Base-by-base conservation (phyloP, 1,140 invertebrate genomes). In the Dendrolimus punctatus region DNA sequence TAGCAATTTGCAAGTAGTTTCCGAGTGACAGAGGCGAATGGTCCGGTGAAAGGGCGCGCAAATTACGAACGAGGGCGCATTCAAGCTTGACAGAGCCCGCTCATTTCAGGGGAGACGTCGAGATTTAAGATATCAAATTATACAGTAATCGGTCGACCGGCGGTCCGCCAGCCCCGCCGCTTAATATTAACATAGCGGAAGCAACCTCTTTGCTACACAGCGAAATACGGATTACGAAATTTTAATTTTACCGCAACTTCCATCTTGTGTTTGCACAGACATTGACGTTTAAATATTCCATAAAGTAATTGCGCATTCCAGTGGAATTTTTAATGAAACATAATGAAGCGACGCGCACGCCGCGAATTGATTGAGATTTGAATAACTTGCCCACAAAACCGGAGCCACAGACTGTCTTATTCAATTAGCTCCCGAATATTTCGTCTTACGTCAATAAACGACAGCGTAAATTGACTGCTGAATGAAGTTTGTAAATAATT, bases 101-200 rank as follows among this genome's bases (percentile, higher is more conserved):
- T 68, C 61, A 59, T 60, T 68, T 55, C 64, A 69, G 62, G 57
- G 58, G 64, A 70, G 64, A 66, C 55, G 68, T 47, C 65, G 65
- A 77, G 73, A 76, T 81, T 83, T 77, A 78, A 82, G 74, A 79
- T 78, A 80, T 85, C 71, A 79, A 72, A 80, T 80, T 85, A 81
- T 77, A 66, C 70, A 65, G 71, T 82, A 85, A 85, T 81, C 80
- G 71, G 66, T 64, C 60, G 64, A 60, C 67, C 65, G 45, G 55
- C 59, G 70, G 68, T 64, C 67, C 70, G 58, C 53, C 57, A 64
- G 61, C 64, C 62, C 66, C 64, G 10, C 55, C 68, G 71, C 70
- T 81, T 71, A 81, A 80, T 68, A 85, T 85, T 82, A 79, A 80
- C 75, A 76, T 73, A 73, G 71, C 77, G 75, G 68, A 76, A 74